phyloP scores from a whole-genome alignment of 2,797 vertebrate species.

The Rachycentron canadum region DNA sequence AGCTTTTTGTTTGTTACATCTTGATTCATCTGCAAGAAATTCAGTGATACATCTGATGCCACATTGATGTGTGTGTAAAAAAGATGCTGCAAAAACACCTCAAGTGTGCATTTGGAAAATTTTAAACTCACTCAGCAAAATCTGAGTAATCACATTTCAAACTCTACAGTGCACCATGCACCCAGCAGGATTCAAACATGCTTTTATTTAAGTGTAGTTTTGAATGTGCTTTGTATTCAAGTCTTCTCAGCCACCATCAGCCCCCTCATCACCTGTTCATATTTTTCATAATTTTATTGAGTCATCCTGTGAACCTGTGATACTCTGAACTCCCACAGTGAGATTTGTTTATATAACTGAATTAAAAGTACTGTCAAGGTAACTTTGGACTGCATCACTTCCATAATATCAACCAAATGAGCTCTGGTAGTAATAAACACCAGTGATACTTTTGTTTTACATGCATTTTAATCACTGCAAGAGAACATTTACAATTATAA shows the following conservation, averaged over 20 bases:
- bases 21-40: slow-evolving; percentile 16
- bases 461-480: slow-evolving; percentile 49
- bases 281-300: slow-evolving; percentile 17
- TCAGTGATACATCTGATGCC: slow-evolving; percentile 2
- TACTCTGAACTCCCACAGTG: slow-evolving; percentile 11
- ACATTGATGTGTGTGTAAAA: neutral
- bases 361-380: slow-evolving; percentile 62
- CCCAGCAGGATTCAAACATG: neutral
- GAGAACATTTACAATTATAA: slow-evolving; percentile 17
- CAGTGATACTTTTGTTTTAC: neutral
- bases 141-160: slow-evolving; percentile 10
- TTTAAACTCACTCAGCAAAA: neutral
- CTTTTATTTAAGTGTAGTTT: neutral
- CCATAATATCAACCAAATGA: neutral
- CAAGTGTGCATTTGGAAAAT: neutral
- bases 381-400: slow-evolving; percentile 11
- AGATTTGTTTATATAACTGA: slow-evolving; percentile 55
- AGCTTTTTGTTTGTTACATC: neutral
- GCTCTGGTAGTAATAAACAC: neutral
- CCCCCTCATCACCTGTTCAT: neutral
- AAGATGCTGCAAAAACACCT: slow-evolving; percentile 1
- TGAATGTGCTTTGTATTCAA: neutral
- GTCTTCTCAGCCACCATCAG: neutral
- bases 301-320: slow-evolving; percentile 29
- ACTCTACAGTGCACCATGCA: neutral